Conservation (phyloP, 2,113 vertebrate genomes). For the Ranitomeya imitator region DNA sequence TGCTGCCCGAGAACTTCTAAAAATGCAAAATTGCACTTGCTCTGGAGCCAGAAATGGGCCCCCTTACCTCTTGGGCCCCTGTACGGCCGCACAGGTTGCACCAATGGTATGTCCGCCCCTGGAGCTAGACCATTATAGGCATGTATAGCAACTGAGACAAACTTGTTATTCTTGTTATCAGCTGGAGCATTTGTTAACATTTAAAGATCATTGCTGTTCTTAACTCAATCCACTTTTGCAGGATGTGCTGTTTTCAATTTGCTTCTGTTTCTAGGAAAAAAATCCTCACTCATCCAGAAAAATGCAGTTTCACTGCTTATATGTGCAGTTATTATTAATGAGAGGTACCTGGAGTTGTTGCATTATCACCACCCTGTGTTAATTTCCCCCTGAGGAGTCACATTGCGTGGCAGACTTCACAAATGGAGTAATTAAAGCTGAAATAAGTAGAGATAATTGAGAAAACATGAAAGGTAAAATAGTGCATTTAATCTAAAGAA, state of each 20-base stretch:
- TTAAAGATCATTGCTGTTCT: neutral
- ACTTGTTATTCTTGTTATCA: neutral
- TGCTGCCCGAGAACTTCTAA: too few species aligned
- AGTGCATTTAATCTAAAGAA: neutral
- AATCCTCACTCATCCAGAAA: slow-evolving; percentile 4
- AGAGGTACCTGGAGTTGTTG: neutral
- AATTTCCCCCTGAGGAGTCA: neutral
- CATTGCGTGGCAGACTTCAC: neutral
- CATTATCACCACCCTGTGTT: neutral
- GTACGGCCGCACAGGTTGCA: too few species aligned
- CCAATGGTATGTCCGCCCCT: too few species aligned
- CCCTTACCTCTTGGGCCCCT: too few species aligned
- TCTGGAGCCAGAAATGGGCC: too few species aligned
- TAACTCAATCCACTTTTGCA: neutral
- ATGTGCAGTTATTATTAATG: slow-evolving; percentile 20
- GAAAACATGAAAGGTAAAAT: neutral
- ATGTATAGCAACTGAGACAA: neutral
- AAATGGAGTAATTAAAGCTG: neutral
- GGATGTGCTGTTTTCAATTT: slow-evolving; percentile 15
- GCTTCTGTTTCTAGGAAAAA: neutral
- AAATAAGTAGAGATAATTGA: neutral
- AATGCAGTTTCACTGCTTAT: neutral
- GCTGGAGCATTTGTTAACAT: neutral
- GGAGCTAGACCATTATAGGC: neutral
- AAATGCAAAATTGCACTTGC: too few species aligned